Conservation (phyloP, 1,140 invertebrate genomes). For the Drosophila chauvacae region DNA sequence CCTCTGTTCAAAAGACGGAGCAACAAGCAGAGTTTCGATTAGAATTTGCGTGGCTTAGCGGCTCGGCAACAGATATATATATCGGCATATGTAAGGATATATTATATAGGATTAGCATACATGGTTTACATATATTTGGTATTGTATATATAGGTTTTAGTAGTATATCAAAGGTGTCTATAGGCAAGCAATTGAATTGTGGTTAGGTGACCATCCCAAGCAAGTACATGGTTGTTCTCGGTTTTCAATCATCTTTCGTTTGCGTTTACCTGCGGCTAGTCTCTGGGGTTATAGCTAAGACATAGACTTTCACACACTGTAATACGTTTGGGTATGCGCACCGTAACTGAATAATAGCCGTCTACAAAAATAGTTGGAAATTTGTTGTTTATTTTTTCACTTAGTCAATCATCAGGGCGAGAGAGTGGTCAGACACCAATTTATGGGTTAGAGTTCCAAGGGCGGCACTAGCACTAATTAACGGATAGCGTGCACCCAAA, state of each 20-base stretch:
- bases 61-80: conserved; percentile 8
- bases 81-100: conserved; percentile 31
- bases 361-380: conserved; percentile 70
- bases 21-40: conserved; percentile 46
- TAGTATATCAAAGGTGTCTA: conserved; percentile 50
- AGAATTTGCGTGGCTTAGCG: conserved; percentile 68
- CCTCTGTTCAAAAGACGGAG: conserved; percentile 86
- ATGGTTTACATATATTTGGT: conserved; percentile 55
- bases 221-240: conserved; percentile 66
- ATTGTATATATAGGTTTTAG: conserved; percentile 34
- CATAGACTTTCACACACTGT: conserved; percentile 80
- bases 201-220: conserved; percentile 57
- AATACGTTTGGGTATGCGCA: conserved; percentile 82
- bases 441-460: conserved; percentile 8
- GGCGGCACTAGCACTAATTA: conserved; percentile 41
- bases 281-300: conserved; percentile 69
- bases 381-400: conserved; percentile 51
- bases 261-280: conserved; percentile 62
- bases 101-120: conserved; percentile 53
- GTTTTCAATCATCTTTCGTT: conserved; percentile 29
- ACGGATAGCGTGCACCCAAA: conserved; percentile 59
- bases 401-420: conserved; percentile 26
- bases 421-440: conserved; percentile 19
- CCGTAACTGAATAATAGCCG: conserved; percentile 78
- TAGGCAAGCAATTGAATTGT: conserved; percentile 60